phyloP scores from a whole-genome alignment of 2,888 invertebrate genomes.

The Leptopilina myrica region DNA sequence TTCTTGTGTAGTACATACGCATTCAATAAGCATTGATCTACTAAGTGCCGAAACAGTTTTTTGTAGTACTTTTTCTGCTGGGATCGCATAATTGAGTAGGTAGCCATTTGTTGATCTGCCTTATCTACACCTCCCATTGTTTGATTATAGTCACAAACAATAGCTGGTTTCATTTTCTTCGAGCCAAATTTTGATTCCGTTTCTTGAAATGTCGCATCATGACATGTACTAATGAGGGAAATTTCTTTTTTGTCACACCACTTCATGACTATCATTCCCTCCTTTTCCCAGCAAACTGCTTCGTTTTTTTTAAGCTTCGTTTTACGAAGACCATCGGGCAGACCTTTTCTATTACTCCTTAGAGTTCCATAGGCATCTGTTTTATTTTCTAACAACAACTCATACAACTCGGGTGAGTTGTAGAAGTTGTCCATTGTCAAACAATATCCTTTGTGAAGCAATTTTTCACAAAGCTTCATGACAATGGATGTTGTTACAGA shows the following conservation, averaged over 20 bases:
- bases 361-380: constrained; percentile 3
- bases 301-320: no score
- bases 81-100: no score
- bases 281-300: neutral
- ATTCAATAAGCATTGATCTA: constrained; percentile 13
- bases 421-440: constrained; percentile 27
- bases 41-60: neutral
- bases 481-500: constrained; percentile 12
- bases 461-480: constrained; percentile 16
- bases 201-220: constrained; percentile 3
- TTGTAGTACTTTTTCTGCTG: no score
- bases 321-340: no score
- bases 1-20: constrained; percentile 14
- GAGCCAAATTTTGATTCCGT: neutral
- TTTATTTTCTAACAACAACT: neutral
- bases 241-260: constrained; percentile 20
- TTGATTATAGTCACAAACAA: neutral
- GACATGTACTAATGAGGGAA: constrained; percentile 11
- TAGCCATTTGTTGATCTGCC: no score
- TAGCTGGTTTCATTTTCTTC: neutral
- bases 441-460: constrained; percentile 21
- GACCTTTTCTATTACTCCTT: no score
- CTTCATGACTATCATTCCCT: neutral
- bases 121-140: no score
- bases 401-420: constrained; percentile 16